A percentile compares a stretch with the other conserved stretches of the same genome.
phyloP scores from a whole-genome alignment of 2,113 vertebrate genomes.

The Sialia sialis region DNA sequence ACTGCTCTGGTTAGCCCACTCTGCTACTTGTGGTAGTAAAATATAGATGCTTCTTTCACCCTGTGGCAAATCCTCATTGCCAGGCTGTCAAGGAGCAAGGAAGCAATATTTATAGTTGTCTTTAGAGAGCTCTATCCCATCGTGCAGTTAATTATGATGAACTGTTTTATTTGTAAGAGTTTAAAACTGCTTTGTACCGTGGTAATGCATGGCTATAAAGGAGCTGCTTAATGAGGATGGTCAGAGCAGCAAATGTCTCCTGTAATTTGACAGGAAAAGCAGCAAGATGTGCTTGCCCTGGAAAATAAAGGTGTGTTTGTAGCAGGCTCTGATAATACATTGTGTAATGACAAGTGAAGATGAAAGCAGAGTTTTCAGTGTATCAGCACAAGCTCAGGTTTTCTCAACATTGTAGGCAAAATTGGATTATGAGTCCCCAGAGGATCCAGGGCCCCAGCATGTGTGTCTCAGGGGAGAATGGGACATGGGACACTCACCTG shows the following conservation, averaged over 20 bases:
- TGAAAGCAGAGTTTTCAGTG: not conserved
- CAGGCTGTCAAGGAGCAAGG: not conserved
- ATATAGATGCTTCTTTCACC: not conserved
- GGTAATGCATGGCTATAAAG: not conserved
- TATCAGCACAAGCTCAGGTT: not conserved
- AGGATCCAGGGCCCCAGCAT: not conserved
- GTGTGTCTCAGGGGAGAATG: fast-evolving
- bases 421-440: not conserved
- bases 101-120: slow-evolving; percentile 46
- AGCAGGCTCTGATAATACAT: not conserved
- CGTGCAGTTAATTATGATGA: slow-evolving; percentile 42
- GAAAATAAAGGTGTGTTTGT: not conserved
- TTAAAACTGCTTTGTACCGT: not conserved
- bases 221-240: not conserved
- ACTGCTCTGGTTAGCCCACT: not conserved
- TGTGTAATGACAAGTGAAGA: not conserved
- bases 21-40: not conserved
- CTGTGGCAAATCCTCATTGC: slow-evolving; percentile 7
- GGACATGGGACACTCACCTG: not conserved
- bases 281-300: not conserved
- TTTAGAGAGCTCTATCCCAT: slow-evolving; percentile 22
- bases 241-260: not conserved
- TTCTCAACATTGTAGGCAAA: not conserved
- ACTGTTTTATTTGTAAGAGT: slow-evolving; percentile 38
- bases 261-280: not conserved